Percentiles rank a stretch among this genome's conserved stretches.
Conservation (phyloP, 2,888 invertebrate species). For the Himalopsyche kuldschensis region DNA sequence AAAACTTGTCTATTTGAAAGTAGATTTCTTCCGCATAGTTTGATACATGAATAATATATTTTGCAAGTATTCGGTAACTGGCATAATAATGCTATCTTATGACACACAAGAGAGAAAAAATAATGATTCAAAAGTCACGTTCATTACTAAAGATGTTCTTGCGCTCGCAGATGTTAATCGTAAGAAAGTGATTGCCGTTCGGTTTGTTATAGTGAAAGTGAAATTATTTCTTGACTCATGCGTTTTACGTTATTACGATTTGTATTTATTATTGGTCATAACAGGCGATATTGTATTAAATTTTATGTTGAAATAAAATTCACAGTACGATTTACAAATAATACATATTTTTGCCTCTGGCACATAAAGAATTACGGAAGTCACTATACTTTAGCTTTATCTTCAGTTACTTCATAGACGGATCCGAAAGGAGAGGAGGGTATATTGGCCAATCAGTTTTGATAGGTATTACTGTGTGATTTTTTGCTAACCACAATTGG, state of each 20-base stretch:
- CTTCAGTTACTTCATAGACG: too few relatives aligned
- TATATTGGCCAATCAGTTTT: too few relatives aligned
- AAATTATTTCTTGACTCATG: neutral
- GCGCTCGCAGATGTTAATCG: neutral
- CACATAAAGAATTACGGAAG: too few relatives aligned
- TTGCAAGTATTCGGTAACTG: neutral
- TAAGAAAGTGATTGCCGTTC: neutral
- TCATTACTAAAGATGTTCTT: neutral
- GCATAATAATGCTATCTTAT: neutral
- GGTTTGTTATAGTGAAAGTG: neutral
- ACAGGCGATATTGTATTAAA: neutral
- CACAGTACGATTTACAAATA: neutral
- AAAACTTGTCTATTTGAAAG: neutral
- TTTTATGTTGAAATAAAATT: neutral
- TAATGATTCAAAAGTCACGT: neutral
- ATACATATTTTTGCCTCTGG: too few relatives aligned
- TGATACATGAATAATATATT: neutral
- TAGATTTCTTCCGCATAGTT: neutral
- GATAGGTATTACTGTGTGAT: too few relatives aligned
- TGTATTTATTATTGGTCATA: neutral
- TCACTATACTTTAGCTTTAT: too few relatives aligned
- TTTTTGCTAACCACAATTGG: too few relatives aligned
- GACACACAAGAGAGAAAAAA: neutral
- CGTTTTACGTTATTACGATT: neutral
- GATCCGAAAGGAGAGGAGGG: too few relatives aligned